Percentiles rank a stretch among this genome's conserved stretches.
Evolutionary conservation across 2,113 vertebrate genomes (phyloP).

Genomic region (Litocranius walleri): DNA sequence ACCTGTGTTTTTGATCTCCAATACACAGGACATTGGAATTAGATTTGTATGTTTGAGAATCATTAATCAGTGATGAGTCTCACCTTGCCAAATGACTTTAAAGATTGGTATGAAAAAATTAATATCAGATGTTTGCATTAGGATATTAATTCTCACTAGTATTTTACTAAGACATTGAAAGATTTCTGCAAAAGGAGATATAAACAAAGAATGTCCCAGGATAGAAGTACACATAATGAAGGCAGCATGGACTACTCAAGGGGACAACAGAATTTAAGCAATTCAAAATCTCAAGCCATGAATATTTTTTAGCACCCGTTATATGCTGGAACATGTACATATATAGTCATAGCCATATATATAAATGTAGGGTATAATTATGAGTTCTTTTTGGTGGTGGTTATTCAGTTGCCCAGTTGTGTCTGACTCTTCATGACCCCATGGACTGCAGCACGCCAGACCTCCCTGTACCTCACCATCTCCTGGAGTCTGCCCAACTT

Average conservation of each 20-base stretch:
- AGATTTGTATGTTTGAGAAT: slow-evolving; percentile 46
- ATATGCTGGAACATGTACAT: background rate
- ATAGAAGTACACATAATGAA: background rate
- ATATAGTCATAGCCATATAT: background rate
- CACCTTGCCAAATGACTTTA: slow-evolving; percentile 54
- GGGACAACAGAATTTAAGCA: background rate
- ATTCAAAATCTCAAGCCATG: background rate
- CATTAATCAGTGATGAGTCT: slow-evolving; percentile 10
- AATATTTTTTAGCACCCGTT: background rate
- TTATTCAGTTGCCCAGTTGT: background rate
- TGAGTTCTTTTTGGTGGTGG: background rate
- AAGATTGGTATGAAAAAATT: slow-evolving; percentile 41
- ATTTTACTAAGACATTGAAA: background rate
- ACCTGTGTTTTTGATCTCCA: slow-evolving; percentile 56
- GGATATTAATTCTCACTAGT: slow-evolving; percentile 50
- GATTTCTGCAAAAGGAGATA: background rate
- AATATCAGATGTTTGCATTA: slow-evolving; percentile 47
- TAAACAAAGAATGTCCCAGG: background rate
- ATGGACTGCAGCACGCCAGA: background rate
- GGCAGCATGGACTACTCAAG: background rate
- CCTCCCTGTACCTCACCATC: background rate
- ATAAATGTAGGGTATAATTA: background rate
- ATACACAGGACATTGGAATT: slow-evolving; percentile 58
- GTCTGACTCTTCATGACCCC: background rate
- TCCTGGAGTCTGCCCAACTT: background rate